Base-by-base conservation (phyloP, 1,140 invertebrate species). In the Drosophila equinoxialis region DNA sequence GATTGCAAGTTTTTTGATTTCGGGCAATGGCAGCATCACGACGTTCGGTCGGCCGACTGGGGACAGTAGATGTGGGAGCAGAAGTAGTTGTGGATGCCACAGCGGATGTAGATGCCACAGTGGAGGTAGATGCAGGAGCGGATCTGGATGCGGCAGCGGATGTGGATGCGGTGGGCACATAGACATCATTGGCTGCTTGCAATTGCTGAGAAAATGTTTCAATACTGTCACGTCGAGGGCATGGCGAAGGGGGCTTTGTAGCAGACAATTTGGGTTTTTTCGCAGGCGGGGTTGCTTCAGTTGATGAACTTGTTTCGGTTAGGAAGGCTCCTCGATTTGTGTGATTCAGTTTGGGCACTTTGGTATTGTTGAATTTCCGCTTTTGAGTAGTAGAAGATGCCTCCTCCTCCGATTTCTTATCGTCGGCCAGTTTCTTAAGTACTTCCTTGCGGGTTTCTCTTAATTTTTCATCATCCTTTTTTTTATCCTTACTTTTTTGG, bases 291-390 rank as follows among this genome's bases (percentile, higher is more conserved):
- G 39, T 33, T 0, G 42, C 67, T n/a, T 51, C 55, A 2, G 10
- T 14, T 14, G 39, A 10, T 55, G 6, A 1, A 80, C 35, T 10
- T 33, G 67, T 10, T 65, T 51, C 70, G 8, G 79, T 82, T 0
- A 91, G 72, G 55, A 91, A 90, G 1, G 66, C 82, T 1, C 87
- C 90, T n/a, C 90, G 79, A 65, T 91, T 91, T 0, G 62, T 66
- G 42, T 79, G 72, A 48, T 65, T 30, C 20, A 65, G 51, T 6
- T 59, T 71, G 3, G 71, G 83, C 8, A 78, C 66, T 13, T n/a
- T 77, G 20, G 64, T 65, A 6, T 65, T 55, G 2, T 23, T 51
- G 20, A 65, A 57, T 39, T 86, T 86, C 1, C 65, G 48, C 4
- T 68, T 68, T 20, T 39, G 0, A 4, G 6, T 23, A n/a, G 37